Evolutionary conservation across 2,797 vertebrate species (phyloP).

Genomic region (Pitangus sulphuratus): DNA sequence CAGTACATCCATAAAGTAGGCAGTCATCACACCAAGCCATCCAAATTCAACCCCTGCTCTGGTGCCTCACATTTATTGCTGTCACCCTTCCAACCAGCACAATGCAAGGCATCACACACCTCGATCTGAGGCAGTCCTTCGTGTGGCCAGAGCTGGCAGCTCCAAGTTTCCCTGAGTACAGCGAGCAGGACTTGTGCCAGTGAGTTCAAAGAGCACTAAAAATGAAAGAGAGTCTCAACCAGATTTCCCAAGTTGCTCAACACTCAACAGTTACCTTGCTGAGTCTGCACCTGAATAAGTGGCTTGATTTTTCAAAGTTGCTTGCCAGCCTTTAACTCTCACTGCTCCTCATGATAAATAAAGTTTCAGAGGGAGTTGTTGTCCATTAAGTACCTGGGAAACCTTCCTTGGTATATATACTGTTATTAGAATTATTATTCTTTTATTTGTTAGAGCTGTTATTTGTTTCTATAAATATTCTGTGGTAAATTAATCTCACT

Average conservation of each 20-base stretch:
- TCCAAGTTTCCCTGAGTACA: background rate
- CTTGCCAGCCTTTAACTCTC: background rate
- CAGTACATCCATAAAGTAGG: accelerated
- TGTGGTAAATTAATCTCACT: constrained; percentile 46
- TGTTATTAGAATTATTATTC: constrained; percentile 53
- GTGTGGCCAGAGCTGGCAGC: background rate
- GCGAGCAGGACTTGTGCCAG: background rate
- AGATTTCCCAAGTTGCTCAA: constrained; percentile 40
- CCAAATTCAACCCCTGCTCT: background rate
- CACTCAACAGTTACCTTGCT: constrained; percentile 48
- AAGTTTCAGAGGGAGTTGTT: constrained; percentile 32
- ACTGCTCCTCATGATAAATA: constrained; percentile 38
- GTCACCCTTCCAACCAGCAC: background rate
- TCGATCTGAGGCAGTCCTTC: background rate
- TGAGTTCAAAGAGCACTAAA: constrained; percentile 29
- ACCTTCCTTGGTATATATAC: constrained; percentile 1
- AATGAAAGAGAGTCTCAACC: constrained; percentile 23
- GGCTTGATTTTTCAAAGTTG: constrained; percentile 38
- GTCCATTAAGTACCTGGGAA: constrained; percentile 47
- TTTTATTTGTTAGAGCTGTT: constrained; percentile 53
- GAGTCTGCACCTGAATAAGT: constrained; percentile 61
- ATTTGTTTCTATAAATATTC: constrained; percentile 58
- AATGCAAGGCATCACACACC: background rate
- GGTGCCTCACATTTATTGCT: accelerated
- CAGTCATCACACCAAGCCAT: accelerated